Conservation (phyloP, 1,140 invertebrate species). For the Triops cancriformis region DNA sequence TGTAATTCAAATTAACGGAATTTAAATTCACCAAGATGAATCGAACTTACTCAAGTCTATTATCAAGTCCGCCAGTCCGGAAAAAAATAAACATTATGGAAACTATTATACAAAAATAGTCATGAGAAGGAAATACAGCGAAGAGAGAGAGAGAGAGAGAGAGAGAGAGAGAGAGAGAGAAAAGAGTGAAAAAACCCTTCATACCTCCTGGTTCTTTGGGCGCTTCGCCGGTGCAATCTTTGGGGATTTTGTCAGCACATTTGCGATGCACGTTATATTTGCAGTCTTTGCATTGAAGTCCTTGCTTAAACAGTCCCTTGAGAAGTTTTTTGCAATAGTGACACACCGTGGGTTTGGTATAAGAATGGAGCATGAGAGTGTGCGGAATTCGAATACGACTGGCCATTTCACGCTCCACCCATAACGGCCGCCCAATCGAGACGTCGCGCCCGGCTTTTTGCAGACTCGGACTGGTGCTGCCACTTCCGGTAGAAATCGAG, state of each 20-base stretch:
- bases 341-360: conserved; percentile 91
- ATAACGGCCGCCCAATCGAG: conserved; percentile 56
- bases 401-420: conserved; percentile 58
- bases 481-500: conserved; percentile 26
- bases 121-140: neutral
- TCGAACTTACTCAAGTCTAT: too few relatives aligned
- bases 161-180: neutral
- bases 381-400: conserved; percentile 77
- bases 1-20: too few relatives aligned
- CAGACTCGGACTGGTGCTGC: conserved; percentile 27
- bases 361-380: conserved; percentile 75
- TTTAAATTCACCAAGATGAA: too few relatives aligned
- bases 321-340: conserved; percentile 91
- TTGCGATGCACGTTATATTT: conserved; percentile 98
- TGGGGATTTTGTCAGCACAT: conserved; percentile 86
- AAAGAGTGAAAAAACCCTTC: neutral
- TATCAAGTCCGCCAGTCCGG: too few relatives aligned
- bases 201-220: conserved; percentile 41
- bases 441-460: conserved; percentile 55
- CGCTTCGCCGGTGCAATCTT: conserved; percentile 86
- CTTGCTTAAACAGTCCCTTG: conserved; percentile 91
- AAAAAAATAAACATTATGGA: too few relatives aligned
- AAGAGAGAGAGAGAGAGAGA: neutral
- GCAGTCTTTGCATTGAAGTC: conserved; percentile 95
- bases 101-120: too few relatives aligned